Evolutionary conservation across 64 coral and sea anemone genomes (phyloP), one percentile per base, ranked within the genome.

Genomic region (Montipora capricornis): DNA sequence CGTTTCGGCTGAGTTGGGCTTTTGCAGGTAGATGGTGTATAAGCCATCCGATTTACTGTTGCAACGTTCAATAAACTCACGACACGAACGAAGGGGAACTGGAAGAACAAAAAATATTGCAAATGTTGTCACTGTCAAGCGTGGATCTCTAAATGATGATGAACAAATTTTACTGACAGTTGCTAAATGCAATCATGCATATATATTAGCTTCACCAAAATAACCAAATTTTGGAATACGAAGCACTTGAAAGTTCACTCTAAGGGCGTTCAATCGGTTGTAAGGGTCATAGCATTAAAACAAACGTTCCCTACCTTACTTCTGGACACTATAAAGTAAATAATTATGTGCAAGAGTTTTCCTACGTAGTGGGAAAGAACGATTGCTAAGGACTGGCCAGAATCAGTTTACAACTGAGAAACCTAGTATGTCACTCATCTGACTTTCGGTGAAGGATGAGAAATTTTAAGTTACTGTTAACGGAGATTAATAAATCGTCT

Each of bases 61-160:
- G 75, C 97, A 98, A 7, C 97, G 97, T 84, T 95, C 88, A 47
- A 89, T 69, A 61, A 96, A 98, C 83, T 98, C 97, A 15, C 94
- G 94, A 44, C 97, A 98, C 57, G 97, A 98, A 68, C 97, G 94
- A 22, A 98, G 83, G 8, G 94, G 97, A 73, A 98, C 97, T 98
- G 83, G 4, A 80, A 80, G 22, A 77, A 49, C 64, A 59, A 19
- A 50, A 48, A 4, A 62, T 79, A 26, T 9, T 8, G 49, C 19
- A 49, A 64, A 64, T 4, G 13, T 16, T 64, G 4, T 64, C 0
- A 64, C 13, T 14, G 11, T 11, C 6, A 57, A 8, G 53, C 11
- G 53, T 11, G 53, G 6, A 11, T 6, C 53, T 37, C 37, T 37
- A 37, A 37, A 37, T 37, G 37, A 37, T 37, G 37, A 37, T 37